These are phyloP conservation scores for Pseudomyrmex pallidus DNA, from an alignment of 1,140 invertebrate species.

Conservation along the genomic window DNA sequence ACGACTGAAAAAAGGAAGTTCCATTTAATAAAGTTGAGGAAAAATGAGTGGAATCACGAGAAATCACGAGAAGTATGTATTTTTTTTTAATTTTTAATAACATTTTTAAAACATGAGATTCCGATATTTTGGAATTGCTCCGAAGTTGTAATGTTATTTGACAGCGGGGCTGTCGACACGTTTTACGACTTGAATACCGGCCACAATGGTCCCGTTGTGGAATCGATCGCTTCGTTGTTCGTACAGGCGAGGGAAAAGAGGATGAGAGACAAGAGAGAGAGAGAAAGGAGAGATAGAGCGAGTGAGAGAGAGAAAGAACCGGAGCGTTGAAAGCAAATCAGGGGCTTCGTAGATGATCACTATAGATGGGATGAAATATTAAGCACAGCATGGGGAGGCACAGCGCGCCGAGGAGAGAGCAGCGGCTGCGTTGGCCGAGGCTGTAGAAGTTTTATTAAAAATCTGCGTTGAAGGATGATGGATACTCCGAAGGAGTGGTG, in stretches of 20 bases:
- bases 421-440: conserved; percentile 59
- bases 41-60: no score
- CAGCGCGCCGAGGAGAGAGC: conserved; percentile 43
- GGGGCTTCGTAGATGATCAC: conserved; percentile 73
- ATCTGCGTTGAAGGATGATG: conserved; percentile 73
- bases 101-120: no score
- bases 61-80: no score
- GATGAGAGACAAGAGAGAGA: not conserved
- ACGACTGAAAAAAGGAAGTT: no score
- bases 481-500: conserved; percentile 64
- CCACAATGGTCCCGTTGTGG: conserved; percentile 71
- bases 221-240: conserved; percentile 68
- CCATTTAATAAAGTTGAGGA: no score
- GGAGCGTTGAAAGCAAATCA: conserved; percentile 68
- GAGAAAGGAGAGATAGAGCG: not conserved
- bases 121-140: conserved; percentile 9
- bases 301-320: not conserved
- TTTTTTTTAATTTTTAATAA: no score
- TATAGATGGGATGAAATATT: conserved; percentile 76
- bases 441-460: conserved; percentile 76
- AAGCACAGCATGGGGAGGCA: conserved; percentile 59
- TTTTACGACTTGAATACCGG: conserved; percentile 70
- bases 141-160: conserved; percentile 66
- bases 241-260: conserved; percentile 33
- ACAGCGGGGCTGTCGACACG: conserved; percentile 61